phyloP scores from a whole-genome alignment of 2,797 vertebrate species.

The Gallirallus australis region DNA sequence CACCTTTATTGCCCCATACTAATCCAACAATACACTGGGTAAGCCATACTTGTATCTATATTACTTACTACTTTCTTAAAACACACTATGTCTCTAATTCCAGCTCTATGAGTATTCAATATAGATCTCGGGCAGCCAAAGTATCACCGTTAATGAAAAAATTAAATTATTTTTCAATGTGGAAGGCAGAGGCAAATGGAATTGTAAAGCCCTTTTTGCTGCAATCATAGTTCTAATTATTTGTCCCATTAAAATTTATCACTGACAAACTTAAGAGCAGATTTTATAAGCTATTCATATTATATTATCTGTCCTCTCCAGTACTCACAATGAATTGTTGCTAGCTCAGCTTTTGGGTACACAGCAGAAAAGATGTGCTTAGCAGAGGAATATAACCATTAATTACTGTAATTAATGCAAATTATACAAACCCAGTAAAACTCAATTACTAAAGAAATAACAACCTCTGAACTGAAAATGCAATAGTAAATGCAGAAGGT shows the following conservation, averaged over 20 bases:
- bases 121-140: background rate
- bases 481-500: conserved; percentile 26
- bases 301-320: conserved; percentile 1
- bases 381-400: conserved; percentile 30
- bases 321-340: background rate
- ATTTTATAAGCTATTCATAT: background rate
- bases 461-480: conserved; percentile 58
- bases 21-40: background rate
- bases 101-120: background rate
- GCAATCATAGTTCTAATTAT: conserved; percentile 2
- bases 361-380: background rate
- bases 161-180: background rate
- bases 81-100: background rate
- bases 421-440: conserved; percentile 38
- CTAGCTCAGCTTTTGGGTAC: background rate
- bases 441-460: conserved; percentile 50
- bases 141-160: background rate
- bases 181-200: background rate
- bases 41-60: background rate
- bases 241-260: conserved; percentile 11
- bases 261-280: background rate
- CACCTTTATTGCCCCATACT: background rate
- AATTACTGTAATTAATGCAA: conserved; percentile 55
- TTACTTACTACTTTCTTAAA: background rate
- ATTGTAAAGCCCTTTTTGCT: background rate